Evolutionary conservation across 37 sponge, comb jelly and placozoan species (phyloP).

Genomic region (Lycopodina hypogea): DNA sequence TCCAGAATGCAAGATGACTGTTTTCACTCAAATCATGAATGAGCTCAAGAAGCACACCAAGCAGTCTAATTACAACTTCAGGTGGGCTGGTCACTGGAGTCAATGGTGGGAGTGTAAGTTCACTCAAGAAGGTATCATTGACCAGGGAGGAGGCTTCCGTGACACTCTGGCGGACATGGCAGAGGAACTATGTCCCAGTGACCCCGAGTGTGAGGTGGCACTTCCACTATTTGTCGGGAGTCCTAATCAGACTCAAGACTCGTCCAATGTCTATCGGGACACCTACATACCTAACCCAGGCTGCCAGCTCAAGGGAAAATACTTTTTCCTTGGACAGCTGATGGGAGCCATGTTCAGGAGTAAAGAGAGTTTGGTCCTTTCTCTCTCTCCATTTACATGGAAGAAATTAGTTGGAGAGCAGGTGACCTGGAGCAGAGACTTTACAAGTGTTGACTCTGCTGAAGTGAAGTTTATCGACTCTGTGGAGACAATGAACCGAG

Average conservation of each 20-base stretch:
- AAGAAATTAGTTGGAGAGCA: constrained; percentile 83
- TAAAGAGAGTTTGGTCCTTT: constrained; percentile 72
- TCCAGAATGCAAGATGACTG: constrained; percentile 61
- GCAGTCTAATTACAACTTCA: constrained; percentile 56
- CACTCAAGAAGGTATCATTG: constrained; percentile 82
- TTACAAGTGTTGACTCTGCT: constrained; percentile 78
- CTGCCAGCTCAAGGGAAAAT: constrained; percentile 55
- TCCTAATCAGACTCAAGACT: constrained; percentile 90
- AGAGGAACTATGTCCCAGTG: constrained; percentile 88
- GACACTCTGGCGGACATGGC: constrained; percentile 84
- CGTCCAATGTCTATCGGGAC: constrained; percentile 82
- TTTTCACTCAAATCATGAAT: constrained; percentile 63
- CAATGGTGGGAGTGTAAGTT: constrained; percentile 99
- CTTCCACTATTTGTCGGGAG: constrained; percentile 85
- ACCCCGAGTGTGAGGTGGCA: constrained; percentile 45
- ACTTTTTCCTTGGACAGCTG: constrained; percentile 75
- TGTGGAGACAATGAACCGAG: constrained; percentile 70
- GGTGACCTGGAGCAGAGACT: constrained; percentile 84
- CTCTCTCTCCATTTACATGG: constrained; percentile 93
- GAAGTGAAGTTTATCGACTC: constrained; percentile 80
- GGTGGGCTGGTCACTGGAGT: constrained; percentile 67
- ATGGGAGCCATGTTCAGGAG: constrained; percentile 91
- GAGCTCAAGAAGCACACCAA: constrained; percentile 68
- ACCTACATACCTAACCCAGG: constrained; percentile 84
- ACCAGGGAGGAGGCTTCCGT: constrained; percentile 94